phyloP scores from a whole-genome alignment of 1,140 invertebrate species.

The Drosophila subobscura region DNA sequence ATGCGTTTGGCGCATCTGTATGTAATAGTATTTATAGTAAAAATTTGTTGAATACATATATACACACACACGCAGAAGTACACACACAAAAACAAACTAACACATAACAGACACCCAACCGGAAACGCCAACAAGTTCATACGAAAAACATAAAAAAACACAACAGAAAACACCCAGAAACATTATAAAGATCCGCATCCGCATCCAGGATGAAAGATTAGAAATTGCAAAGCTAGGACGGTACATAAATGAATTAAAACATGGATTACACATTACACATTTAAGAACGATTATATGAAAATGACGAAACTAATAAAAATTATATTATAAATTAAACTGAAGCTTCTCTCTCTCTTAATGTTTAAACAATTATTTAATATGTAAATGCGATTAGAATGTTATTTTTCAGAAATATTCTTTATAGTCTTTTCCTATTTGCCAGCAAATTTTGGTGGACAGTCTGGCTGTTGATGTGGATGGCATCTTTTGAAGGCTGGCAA shows the following conservation, averaged over 20 bases:
- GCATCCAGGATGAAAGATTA: conserved; percentile 64
- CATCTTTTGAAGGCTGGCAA: conserved; percentile 93
- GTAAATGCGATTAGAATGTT: conserved; percentile 21
- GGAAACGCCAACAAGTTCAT: conserved; percentile 43
- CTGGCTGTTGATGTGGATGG: conserved; percentile 93
- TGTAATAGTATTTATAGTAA: conserved; percentile 70
- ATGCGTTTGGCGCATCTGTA: conserved; percentile 55
- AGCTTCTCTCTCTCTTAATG: conserved; percentile 9
- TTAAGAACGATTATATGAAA: conserved; percentile 81
- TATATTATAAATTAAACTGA: conserved; percentile 67
- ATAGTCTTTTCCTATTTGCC: conserved; percentile 83
- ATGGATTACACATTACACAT: conserved; percentile 68
- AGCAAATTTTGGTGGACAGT: conserved; percentile 91
- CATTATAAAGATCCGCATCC: conserved; percentile 50
- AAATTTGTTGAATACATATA: conserved; percentile 76
- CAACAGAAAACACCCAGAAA: conserved; percentile 28
- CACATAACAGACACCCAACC: conserved; percentile 25
- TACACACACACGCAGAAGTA: conserved; percentile 42
- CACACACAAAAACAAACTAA: conserved; percentile 33
- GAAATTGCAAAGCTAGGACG: conserved; percentile 62
- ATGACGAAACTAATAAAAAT: conserved; percentile 76
- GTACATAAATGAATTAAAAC: conserved; percentile 67
- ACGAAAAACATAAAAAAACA: conserved; percentile 17
- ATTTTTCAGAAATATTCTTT: conserved; percentile 9
- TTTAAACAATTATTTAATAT: background rate